Evolutionary conservation across 2,888 invertebrate species (phyloP), one percentile per base, ranked within the genome.

Genomic region (Drosophila kokeensis): DNA sequence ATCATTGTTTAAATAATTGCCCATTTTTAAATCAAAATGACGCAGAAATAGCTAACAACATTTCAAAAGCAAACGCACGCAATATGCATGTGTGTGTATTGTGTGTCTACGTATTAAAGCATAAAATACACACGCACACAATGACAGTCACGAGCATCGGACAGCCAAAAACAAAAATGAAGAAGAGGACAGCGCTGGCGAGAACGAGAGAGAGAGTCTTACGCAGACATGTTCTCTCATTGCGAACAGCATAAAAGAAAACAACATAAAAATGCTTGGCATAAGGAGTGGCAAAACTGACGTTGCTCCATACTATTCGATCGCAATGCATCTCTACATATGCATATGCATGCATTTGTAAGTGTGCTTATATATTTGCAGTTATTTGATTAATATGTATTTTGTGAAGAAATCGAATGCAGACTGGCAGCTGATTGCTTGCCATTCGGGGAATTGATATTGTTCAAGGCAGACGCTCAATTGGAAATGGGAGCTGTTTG

Each of bases 1-100:
- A 83, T 83, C 79, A 70, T 71, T 70, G 75, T 83, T 83, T 73
- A 75, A 83, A 88, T 70, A 88, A 86, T 88, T 83, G 78, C 78
- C 89, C 86, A 88, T 88, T 88, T 45, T 83, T 64, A 69, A 76
- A 68, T 73, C 58, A 71, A 80, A 80, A 52, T 85, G 87, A 86
- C 87, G 79, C 89, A 89, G 70, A 78, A 86, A 68, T 67, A 69
- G 50, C 57, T 52, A 60, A 53, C 61, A 61, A 82, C 55, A 67
- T 72, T 70, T 73, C 60, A 79, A 81, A 78, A 72, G 45, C 54
- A 55, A 40, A 48, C 34, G 60, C 57, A 45, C 57, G 45, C 63
- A 57, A 52, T 49, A 42, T 52, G 21, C 45, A 53, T 60, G 30
- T 50, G 30, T 38, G 29, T 63, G 48, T 45, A 52, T 40, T 15